Conservation (phyloP, 2,113 vertebrate species). For the Entomyzon cyanotis region DNA sequence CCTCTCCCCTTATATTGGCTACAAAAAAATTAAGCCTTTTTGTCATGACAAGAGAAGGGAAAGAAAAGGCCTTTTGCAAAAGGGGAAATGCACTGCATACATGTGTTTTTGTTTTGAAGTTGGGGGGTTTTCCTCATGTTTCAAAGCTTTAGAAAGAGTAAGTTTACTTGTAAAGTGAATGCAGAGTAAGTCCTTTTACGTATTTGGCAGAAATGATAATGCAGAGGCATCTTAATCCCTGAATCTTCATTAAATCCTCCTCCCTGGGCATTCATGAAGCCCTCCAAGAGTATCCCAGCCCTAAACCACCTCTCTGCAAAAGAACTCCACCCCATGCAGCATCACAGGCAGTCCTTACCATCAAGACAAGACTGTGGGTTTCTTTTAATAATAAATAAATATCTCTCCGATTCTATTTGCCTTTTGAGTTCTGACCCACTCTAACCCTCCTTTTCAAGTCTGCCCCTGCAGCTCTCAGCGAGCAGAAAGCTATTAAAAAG, state of each 20-base stretch:
- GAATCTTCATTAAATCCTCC: constrained; percentile 20
- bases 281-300: not conserved
- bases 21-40: constrained; percentile 41
- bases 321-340: not conserved
- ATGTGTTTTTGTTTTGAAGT: not conserved
- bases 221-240: not conserved
- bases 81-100: not conserved
- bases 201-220: not conserved
- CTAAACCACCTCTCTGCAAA: not conserved
- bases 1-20: not conserved
- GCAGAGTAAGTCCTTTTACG: not conserved
- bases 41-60: not conserved
- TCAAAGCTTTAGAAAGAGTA: not conserved
- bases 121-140: not conserved
- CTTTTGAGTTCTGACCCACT: not conserved
- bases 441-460: not conserved
- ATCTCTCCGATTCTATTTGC: not conserved
- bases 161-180: not conserved
- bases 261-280: constrained; percentile 2
- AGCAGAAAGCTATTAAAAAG: not conserved
- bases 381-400: not conserved
- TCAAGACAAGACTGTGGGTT: accelerated
- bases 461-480: not conserved
- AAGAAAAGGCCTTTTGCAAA: not conserved
- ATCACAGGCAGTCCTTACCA: not conserved